phyloP scores from a whole-genome alignment of 1,140 invertebrate species.

The Saccostrea cuccullata region DNA sequence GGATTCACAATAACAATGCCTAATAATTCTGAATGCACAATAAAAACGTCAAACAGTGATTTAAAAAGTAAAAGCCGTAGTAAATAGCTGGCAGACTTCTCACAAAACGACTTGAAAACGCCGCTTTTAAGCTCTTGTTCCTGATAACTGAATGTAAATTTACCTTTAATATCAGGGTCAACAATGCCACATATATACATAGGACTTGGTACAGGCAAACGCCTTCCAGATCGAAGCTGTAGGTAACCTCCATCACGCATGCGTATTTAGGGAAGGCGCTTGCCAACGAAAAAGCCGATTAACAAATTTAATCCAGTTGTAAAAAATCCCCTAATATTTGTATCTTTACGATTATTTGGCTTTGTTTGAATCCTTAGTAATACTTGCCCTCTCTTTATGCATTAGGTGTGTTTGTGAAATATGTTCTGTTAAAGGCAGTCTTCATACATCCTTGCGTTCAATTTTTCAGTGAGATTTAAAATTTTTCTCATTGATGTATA shows the following conservation, averaged over 20 bases:
- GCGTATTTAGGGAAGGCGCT: slow-evolving; percentile 20
- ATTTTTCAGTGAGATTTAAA: slow-evolving; percentile 24
- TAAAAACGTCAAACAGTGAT: slow-evolving; percentile 37
- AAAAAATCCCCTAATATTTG: slow-evolving; percentile 35
- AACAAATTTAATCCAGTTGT: slow-evolving; percentile 36
- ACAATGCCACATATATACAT: slow-evolving; percentile 9
- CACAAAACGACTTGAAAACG: slow-evolving; percentile 18
- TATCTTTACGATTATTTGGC: not conserved
- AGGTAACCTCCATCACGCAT: slow-evolving; percentile 40
- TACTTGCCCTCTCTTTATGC: not conserved
- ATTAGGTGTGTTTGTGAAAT: not conserved
- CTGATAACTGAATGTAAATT: slow-evolving; percentile 33
- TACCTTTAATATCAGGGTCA: slow-evolving; percentile 31
- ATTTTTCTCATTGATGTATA: slow-evolving; percentile 12
- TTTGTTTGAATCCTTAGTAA: slow-evolving; percentile 5
- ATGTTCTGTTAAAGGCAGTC: not conserved
- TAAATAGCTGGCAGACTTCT: slow-evolving; percentile 33
- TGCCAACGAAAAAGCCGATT: slow-evolving; percentile 46
- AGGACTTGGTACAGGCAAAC: slow-evolving; percentile 9
- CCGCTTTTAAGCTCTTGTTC: slow-evolving; percentile 1
- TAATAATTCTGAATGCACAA: not conserved
- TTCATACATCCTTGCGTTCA: not conserved
- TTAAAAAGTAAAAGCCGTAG: slow-evolving; percentile 9
- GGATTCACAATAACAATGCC: not conserved
- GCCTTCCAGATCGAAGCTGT: slow-evolving; percentile 17